These are phyloP conservation scores for Macrotus californicus DNA, from an alignment of 2,113 vertebrate genomes.

Conservation along the genomic window DNA sequence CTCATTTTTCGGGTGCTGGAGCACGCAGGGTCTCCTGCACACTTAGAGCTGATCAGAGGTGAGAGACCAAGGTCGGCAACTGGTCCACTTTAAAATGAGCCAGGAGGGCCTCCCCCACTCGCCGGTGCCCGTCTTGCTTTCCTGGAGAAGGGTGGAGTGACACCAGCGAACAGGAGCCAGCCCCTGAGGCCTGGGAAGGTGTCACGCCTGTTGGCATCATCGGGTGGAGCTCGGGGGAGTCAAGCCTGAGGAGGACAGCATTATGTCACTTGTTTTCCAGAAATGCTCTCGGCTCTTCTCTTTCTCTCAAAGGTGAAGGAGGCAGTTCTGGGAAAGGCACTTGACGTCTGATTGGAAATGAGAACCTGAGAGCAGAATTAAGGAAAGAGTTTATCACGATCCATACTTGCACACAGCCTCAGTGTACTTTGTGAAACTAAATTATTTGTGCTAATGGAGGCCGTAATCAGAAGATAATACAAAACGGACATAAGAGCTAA, in stretches of 20 bases:
- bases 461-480: not conserved
- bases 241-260: not conserved
- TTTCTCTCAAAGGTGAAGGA: not conserved
- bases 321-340: not conserved
- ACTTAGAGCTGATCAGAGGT: fast-evolving
- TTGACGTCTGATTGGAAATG: not conserved
- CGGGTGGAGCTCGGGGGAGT: not conserved
- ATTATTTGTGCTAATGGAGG: slow-evolving; percentile 14
- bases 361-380: not conserved
- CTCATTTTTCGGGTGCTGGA: not conserved
- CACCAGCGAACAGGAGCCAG: not conserved
- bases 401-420: fast-evolving
- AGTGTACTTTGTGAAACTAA: not conserved
- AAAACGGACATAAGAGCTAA: not conserved
- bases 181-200: fast-evolving
- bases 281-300: not conserved
- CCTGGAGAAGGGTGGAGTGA: not conserved
- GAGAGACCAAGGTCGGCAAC: not conserved
- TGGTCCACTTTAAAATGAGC: no score
- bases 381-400: not conserved
- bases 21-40: fast-evolving
- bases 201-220: not conserved
- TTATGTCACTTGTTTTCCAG: not conserved
- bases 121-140: not conserved
- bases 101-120: not conserved